Percentiles rank a stretch among this genome's conserved stretches.
These are phyloP conservation scores for Prunella strophiata DNA, from an alignment of 2,797 vertebrate species.

Conservation along the genomic window DNA sequence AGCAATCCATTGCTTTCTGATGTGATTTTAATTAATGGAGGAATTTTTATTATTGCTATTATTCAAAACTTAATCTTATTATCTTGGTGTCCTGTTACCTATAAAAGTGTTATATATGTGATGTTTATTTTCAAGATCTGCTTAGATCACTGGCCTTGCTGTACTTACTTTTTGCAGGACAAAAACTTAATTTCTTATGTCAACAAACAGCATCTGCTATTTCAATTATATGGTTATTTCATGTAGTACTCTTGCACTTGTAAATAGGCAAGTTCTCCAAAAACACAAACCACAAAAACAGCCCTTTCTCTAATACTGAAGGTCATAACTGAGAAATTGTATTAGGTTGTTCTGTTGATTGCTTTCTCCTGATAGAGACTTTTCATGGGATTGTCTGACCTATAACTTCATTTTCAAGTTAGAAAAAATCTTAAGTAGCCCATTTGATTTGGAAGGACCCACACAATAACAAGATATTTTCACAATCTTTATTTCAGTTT, in stretches of 20 bases:
- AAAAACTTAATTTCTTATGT: neutral
- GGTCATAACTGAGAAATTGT: neutral
- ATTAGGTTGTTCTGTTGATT: neutral
- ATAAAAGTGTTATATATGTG: neutral
- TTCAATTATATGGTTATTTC: neutral
- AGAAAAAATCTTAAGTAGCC: neutral
- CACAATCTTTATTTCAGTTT: neutral
- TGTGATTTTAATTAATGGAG: neutral
- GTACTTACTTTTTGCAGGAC: neutral
- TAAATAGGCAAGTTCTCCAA: neutral
- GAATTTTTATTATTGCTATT: neutral
- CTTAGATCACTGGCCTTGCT: neutral
- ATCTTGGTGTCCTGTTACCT: neutral
- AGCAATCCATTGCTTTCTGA: neutral
- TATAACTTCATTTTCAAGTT: neutral
- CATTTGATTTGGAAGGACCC: neutral
- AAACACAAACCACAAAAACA: neutral
- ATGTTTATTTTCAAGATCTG: neutral
- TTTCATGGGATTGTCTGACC: neutral
- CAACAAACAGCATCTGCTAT: fast-evolving
- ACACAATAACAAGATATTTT: neutral
- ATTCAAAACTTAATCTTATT: neutral
- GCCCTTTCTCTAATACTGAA: neutral
- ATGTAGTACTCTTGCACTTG: neutral
- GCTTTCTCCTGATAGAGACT: neutral